phyloP scores from a whole-genome alignment of 2,797 vertebrate species.

The Arctocebus calabarensis region DNA sequence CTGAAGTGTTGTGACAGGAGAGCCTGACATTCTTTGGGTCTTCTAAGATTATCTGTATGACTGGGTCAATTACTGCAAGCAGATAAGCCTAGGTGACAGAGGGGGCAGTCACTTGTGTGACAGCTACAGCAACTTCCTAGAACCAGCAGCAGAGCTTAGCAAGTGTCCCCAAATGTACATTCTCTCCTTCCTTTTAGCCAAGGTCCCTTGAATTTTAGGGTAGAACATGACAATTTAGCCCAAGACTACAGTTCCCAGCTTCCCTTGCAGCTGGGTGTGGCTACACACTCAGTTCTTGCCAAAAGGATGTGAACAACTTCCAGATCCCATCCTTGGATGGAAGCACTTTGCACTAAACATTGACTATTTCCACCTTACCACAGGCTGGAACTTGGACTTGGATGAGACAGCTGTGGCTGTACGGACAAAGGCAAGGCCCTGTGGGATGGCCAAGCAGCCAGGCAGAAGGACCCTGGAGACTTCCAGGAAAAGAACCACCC shows the following conservation, averaged over 20 bases:
- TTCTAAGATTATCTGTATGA: not conserved
- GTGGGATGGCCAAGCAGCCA: not conserved
- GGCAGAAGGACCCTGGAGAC: not conserved
- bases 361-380: not conserved
- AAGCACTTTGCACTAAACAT: not conserved
- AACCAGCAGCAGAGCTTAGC: not conserved
- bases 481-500: not conserved
- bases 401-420: not conserved
- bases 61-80: not conserved
- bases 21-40: not conserved
- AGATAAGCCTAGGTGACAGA: not conserved
- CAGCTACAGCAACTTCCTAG: not conserved
- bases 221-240: not conserved
- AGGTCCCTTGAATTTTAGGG: not conserved
- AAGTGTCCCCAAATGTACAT: not conserved
- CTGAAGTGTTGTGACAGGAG: not conserved
- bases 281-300: not conserved
- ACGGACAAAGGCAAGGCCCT: not conserved
- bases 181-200: not conserved
- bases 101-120: not conserved
- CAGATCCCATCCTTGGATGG: not conserved
- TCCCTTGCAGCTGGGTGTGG: not conserved
- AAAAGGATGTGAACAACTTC: conserved; percentile 8
- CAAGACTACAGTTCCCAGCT: not conserved
- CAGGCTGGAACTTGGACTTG: not conserved